Percentiles rank a stretch among this genome's conserved stretches.
phyloP scores from a whole-genome alignment of 2,797 vertebrate genomes.

The Myotis daubentonii region DNA sequence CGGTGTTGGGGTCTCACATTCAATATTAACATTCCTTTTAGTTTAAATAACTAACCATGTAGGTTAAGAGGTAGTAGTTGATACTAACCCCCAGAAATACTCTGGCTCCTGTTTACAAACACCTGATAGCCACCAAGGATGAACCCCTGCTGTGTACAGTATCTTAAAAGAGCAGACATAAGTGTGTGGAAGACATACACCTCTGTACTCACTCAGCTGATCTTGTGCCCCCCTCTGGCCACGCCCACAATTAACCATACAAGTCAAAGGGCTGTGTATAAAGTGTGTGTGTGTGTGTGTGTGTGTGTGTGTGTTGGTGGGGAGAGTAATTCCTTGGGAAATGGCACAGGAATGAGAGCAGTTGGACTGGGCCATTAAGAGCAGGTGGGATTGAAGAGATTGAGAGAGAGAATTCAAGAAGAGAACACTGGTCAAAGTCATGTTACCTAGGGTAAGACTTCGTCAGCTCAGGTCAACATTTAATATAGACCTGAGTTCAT shows the following conservation, averaged over 20 bases:
- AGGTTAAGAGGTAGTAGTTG: background rate
- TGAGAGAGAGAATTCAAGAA: background rate
- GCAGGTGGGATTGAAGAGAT: background rate
- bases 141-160: background rate
- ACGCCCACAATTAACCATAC: background rate
- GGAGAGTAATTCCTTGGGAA: background rate
- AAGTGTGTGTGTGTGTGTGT: background rate
- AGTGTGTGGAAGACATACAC: background rate
- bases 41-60: slow-evolving; percentile 31
- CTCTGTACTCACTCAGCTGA: background rate
- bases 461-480: background rate
- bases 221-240: background rate
- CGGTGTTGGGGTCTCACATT: slow-evolving; percentile 4
- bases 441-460: background rate
- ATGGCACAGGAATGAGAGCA: background rate
- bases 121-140: background rate
- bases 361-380: background rate
- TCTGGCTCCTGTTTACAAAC: slow-evolving; percentile 8
- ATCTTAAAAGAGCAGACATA: background rate
- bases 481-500: background rate
- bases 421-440: background rate
- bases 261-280: background rate
- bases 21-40: slow-evolving; percentile 17
- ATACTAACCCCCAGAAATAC: background rate
- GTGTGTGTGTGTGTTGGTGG: too few species aligned